Percentiles rank a stretch among this genome's conserved stretches.
These are phyloP conservation scores for Sebastes diploproa DNA, from an alignment of 2,797 vertebrate species.

Conservation along the genomic window DNA sequence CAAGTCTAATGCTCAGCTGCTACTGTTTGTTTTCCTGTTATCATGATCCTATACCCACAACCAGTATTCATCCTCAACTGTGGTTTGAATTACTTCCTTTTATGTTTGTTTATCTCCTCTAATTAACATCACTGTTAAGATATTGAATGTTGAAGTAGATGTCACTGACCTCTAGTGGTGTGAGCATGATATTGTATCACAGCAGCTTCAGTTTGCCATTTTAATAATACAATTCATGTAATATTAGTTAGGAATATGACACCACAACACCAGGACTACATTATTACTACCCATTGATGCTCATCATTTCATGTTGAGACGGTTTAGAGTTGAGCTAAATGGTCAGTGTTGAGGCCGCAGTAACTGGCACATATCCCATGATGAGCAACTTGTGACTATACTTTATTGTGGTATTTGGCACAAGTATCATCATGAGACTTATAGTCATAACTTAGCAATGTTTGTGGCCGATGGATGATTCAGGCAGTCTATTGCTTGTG, in stretches of 20 bases:
- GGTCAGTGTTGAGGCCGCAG: not conserved
- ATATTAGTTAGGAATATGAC: not conserved
- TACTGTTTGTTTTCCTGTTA: not conserved
- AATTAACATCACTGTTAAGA: not conserved
- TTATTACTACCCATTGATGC: not conserved
- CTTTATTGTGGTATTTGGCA: constrained; percentile 16
- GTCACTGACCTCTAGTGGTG: constrained; percentile 20
- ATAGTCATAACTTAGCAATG: not conserved
- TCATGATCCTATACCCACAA: not conserved
- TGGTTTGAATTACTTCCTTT: not conserved
- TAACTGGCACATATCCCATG: not conserved
- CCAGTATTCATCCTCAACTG: not conserved
- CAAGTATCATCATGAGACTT: constrained; percentile 12
- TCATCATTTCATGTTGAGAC: not conserved
- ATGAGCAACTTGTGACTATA: constrained; percentile 24
- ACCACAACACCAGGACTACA: not conserved
- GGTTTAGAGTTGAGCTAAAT: not conserved
- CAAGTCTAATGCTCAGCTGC: not conserved
- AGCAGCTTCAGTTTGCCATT: not conserved
- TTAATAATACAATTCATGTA: not conserved
- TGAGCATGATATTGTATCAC: not conserved
- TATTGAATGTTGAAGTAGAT: not conserved
- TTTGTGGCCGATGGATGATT: not conserved
- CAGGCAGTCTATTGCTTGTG: not conserved
- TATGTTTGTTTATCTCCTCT: not conserved